Conservation (phyloP, 37 sponge, comb jelly and placozoan genomes). For the Spongia lamella region DNA sequence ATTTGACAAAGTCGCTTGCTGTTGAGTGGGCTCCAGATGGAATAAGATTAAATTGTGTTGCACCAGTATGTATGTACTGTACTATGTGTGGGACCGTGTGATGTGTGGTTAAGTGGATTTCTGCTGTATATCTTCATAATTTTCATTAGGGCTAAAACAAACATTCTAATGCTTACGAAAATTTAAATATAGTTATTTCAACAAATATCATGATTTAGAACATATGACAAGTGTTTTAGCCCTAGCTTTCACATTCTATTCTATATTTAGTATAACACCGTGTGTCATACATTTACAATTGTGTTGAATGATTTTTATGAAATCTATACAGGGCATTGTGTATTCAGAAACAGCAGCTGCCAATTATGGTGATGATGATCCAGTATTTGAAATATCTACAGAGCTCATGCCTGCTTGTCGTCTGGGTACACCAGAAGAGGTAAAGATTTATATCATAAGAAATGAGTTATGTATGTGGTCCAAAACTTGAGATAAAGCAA, state of each 20-base stretch:
- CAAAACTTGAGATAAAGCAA: too few species aligned
- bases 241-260: too few species aligned
- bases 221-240: too few species aligned
- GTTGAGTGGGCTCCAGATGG: conserved; percentile 86
- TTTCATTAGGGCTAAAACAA: too few species aligned
- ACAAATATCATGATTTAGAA: too few species aligned
- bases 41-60: conserved; percentile 73
- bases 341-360: conserved; percentile 78
- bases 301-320: background rate
- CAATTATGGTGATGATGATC: conserved; percentile 51
- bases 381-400: conserved; percentile 33
- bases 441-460: conserved; percentile 2
- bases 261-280: too few species aligned
- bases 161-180: too few species aligned
- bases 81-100: background rate
- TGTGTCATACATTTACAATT: background rate
- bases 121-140: background rate
- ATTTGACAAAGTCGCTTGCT: conserved; percentile 82
- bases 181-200: too few species aligned
- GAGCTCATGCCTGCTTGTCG: conserved; percentile 74
- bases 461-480: too few species aligned
- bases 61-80: conserved; percentile 47
- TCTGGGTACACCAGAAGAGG: conserved; percentile 89
- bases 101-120: background rate
- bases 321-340: conserved; percentile 38